Percentiles rank a stretch among this genome's conserved stretches.
phyloP scores from a whole-genome alignment of 2,113 vertebrate genomes.

The Oryzias melastigma region DNA sequence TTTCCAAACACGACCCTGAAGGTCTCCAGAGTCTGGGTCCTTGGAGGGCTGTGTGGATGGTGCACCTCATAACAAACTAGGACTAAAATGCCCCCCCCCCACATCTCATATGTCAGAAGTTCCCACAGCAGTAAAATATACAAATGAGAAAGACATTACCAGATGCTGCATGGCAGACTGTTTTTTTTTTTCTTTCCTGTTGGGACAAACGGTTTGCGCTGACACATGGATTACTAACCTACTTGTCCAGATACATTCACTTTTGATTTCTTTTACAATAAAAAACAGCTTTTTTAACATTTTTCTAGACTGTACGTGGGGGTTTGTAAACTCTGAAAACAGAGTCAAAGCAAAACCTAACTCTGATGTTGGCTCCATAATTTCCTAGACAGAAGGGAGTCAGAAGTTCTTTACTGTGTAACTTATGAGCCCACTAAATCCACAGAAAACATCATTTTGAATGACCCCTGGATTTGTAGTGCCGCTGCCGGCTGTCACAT shows the following conservation, averaged over 20 bases:
- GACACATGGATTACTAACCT: background rate
- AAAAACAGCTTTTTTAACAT: background rate
- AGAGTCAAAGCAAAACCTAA: slow-evolving; percentile 20
- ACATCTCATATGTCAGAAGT: slow-evolving; percentile 39
- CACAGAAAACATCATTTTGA: slow-evolving; percentile 30
- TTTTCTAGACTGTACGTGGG: background rate
- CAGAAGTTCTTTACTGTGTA: slow-evolving; percentile 14
- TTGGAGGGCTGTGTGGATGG: background rate
- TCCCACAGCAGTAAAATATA: slow-evolving; percentile 61
- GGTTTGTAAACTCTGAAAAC: background rate
- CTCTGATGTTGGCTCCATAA: slow-evolving; percentile 26
- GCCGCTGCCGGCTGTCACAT: slow-evolving; percentile 48
- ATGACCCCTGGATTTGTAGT: slow-evolving; percentile 45
- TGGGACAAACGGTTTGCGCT: background rate
- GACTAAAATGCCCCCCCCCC: slow-evolving; percentile 39
- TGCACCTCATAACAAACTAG: slow-evolving; percentile 40
- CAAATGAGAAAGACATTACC: slow-evolving; percentile 47
- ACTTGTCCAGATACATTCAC: background rate
- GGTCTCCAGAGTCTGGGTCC: slow-evolving; percentile 30
- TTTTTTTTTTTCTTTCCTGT: background rate
- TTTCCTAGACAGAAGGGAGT: slow-evolving; percentile 18
- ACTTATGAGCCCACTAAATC: slow-evolving; percentile 42
- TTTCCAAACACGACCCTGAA: slow-evolving; percentile 27
- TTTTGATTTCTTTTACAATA: background rate
- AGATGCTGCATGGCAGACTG: slow-evolving; percentile 1